Conservation (phyloP, 2,797 vertebrate genomes). For the Protonibea diacanthus region DNA sequence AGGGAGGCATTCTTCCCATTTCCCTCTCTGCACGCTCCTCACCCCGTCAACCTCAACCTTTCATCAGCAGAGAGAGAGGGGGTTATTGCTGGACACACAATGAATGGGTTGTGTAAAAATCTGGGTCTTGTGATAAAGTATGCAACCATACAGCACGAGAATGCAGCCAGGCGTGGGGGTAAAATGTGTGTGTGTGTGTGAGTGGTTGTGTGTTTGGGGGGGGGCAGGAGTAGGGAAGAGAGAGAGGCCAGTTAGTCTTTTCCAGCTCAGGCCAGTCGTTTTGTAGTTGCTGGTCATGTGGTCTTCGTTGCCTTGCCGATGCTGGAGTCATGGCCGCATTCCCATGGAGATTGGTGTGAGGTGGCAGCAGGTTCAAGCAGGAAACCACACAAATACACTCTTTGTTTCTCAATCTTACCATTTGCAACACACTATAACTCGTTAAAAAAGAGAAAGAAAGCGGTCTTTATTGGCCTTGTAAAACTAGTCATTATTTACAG, state of each 20-base stretch:
- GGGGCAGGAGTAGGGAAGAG: neutral
- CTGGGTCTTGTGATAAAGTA: conserved; percentile 84
- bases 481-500: conserved; percentile 21
- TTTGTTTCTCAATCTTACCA: conserved; percentile 48
- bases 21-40: conserved; percentile 53
- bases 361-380: conserved; percentile 58
- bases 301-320: conserved; percentile 56
- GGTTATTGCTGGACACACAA: conserved; percentile 75
- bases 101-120: conserved; percentile 82
- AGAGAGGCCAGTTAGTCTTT: conserved; percentile 48
- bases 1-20: conserved; percentile 55
- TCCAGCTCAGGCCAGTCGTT: conserved; percentile 60
- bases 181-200: conserved; percentile 24
- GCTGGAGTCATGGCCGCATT: conserved; percentile 53
- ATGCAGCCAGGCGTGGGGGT: conserved; percentile 48
- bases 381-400: conserved; percentile 32
- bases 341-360: conserved; percentile 53
- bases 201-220: conserved; percentile 8
- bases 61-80: conserved; percentile 46
- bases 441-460: conserved; percentile 15
- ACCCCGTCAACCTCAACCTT: conserved; percentile 64
- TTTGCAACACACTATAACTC: conserved; percentile 18
- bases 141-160: conserved; percentile 41
- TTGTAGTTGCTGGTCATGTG: conserved; percentile 64
- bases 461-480: conserved; percentile 25